Percentiles rank a stretch among this genome's conserved stretches.
Evolutionary conservation across 2,113 vertebrate species (phyloP).

Genomic region (Condylura cristata): DNA sequence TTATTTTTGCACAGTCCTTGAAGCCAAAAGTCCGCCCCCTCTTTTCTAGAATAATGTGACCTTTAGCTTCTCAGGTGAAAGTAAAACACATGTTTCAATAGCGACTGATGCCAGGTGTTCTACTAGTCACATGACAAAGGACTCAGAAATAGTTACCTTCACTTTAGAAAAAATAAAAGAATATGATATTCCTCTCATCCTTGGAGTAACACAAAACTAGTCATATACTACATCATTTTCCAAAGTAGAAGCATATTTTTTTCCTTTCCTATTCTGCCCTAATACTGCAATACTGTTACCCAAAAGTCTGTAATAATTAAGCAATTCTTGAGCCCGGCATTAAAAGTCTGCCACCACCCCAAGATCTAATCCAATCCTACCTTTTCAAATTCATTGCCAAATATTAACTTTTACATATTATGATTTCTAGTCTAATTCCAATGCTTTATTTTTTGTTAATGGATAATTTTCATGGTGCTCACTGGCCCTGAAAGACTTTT

Average conservation of each 20-base stretch:
- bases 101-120: not conserved
- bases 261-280: not conserved
- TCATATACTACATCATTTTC: not conserved
- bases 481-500: not conserved
- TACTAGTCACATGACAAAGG: not conserved
- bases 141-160: not conserved
- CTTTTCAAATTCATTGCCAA: not conserved
- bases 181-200: not conserved
- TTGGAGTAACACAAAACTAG: not conserved
- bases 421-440: not conserved
- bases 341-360: not conserved
- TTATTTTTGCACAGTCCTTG: not conserved
- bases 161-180: not conserved
- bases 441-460: not conserved
- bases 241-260: not conserved
- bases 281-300: not conserved
- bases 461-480: not conserved
- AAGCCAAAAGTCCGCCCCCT: not conserved
- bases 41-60: not conserved
- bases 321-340: not conserved
- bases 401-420: not conserved
- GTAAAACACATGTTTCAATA: not conserved
- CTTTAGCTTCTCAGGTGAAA: not conserved
- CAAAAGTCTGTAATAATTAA: conserved; percentile 7
- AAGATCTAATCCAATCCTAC: not conserved